Percentiles rank a stretch among this genome's conserved stretches.
Conservation (phyloP, 2,888 invertebrate species). For the Coelogynopora nodosa region DNA sequence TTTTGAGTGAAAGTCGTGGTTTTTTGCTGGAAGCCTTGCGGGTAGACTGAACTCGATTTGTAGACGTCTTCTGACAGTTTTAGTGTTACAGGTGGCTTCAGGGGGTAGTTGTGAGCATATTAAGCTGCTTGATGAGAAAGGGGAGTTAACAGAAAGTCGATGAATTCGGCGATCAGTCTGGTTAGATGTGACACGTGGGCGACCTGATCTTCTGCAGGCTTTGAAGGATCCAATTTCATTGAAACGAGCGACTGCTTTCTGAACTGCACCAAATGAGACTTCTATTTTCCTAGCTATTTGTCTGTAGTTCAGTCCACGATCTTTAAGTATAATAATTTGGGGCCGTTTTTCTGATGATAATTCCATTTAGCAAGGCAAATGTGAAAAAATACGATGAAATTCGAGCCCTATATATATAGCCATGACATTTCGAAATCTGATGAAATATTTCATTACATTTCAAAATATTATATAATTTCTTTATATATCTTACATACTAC, state of each 20-base stretch:
- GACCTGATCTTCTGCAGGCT: not conserved
- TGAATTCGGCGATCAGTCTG: slow-evolving; percentile 30
- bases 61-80: slow-evolving; percentile 6
- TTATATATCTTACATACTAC: not conserved
- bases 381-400: not conserved
- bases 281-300: not conserved
- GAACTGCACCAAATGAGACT: slow-evolving; percentile 33
- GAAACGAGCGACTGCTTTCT: slow-evolving; percentile 22
- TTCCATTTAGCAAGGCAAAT: not conserved
- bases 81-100: slow-evolving; percentile 11
- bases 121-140: slow-evolving; percentile 22
- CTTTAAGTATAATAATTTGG: slow-evolving; percentile 25
- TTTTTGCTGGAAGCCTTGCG: slow-evolving; percentile 7
- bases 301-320: slow-evolving; percentile 22
- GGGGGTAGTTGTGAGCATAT: slow-evolving; percentile 31
- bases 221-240: slow-evolving; percentile 33
- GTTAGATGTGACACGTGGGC: slow-evolving; percentile 6
- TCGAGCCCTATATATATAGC: not conserved
- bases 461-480: not conserved
- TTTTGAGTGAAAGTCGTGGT: slow-evolving; percentile 22
- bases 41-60: slow-evolving; percentile 24
- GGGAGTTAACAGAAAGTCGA: not conserved
- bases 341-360: not conserved
- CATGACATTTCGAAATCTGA: not conserved
- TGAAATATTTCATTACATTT: slow-evolving; percentile 10